phyloP scores from a whole-genome alignment of 1,140 invertebrate genomes.

The Pogonognathellus flavescens region DNA sequence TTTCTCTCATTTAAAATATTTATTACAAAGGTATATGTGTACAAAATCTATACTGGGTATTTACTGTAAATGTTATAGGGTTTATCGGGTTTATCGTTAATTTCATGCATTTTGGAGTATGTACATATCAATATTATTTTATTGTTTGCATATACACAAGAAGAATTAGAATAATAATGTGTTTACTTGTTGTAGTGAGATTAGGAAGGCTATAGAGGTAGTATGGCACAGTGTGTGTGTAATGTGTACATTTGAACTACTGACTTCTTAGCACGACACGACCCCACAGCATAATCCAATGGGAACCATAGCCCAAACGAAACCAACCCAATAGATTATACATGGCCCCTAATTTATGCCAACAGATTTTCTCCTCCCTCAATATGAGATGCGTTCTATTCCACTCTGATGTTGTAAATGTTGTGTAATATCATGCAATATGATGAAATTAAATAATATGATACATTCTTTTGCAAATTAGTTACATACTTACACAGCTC shows the following conservation, averaged over 20 bases:
- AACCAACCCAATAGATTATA: slow-evolving; percentile 36
- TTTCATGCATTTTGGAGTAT: no score
- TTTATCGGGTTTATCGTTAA: no score
- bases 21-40: no score
- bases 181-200: no score
- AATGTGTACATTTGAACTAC: background rate
- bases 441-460: slow-evolving; percentile 15
- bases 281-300: slow-evolving; percentile 18
- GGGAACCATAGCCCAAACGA: background rate
- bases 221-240: background rate
- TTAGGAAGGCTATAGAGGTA: no score
- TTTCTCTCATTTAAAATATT: no score
- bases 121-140: no score
- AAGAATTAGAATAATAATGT: no score
- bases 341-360: slow-evolving; percentile 40
- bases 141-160: no score
- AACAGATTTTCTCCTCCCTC: slow-evolving; percentile 36
- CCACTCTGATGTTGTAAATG: background rate
- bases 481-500: slow-evolving; percentile 23
- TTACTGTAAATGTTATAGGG: no score
- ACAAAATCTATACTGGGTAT: no score
- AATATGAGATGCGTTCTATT: slow-evolving; percentile 8
- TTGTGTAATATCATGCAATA: slow-evolving; percentile 19
- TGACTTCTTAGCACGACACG: slow-evolving; percentile 12
- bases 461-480: slow-evolving; percentile 20